These are phyloP conservation scores for Dyspetes luteomarginatus DNA, from an alignment of 2,888 invertebrate genomes.

Conservation along the genomic window DNA sequence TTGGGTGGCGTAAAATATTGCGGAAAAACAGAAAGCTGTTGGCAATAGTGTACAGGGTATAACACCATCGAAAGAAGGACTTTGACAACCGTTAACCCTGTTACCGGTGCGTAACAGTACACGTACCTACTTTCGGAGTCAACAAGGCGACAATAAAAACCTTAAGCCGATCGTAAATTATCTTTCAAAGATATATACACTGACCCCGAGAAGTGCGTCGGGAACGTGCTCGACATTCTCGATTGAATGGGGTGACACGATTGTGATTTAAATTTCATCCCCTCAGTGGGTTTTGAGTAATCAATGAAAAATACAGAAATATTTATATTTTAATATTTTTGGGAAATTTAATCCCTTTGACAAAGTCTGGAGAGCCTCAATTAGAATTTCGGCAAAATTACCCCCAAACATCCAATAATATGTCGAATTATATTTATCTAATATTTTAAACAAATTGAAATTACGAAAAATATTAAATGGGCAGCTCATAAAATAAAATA, in stretches of 20 bases:
- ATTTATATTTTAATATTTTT: slow-evolving; percentile 13
- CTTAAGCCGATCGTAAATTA: slow-evolving; percentile 67
- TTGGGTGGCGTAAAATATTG: slow-evolving; percentile 3
- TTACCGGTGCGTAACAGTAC: slow-evolving; percentile 66
- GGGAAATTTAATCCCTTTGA: neutral
- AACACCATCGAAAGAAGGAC: slow-evolving; percentile 42
- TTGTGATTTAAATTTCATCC: slow-evolving; percentile 33
- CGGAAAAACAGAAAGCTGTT: neutral
- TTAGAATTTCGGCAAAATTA: neutral
- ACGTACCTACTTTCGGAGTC: slow-evolving; percentile 51
- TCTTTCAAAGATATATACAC: slow-evolving; percentile 56
- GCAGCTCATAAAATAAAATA: neutral
- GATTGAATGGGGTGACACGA: slow-evolving; percentile 1
- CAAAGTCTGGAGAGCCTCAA: neutral
- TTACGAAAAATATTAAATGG: neutral
- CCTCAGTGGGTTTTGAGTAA: neutral
- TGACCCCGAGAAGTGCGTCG: slow-evolving; percentile 58
- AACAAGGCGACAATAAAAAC: slow-evolving; percentile 70
- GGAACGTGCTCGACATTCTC: slow-evolving; percentile 47
- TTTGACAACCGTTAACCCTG: slow-evolving; percentile 65
- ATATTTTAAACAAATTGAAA: neutral
- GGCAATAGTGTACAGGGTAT: neutral
- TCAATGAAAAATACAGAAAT: neutral
- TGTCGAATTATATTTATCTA: neutral
- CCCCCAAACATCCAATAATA: neutral